Percentiles rank a stretch among this genome's conserved stretches.
Conservation (phyloP, 2,113 vertebrate species). For the Nerophis ophidion region DNA sequence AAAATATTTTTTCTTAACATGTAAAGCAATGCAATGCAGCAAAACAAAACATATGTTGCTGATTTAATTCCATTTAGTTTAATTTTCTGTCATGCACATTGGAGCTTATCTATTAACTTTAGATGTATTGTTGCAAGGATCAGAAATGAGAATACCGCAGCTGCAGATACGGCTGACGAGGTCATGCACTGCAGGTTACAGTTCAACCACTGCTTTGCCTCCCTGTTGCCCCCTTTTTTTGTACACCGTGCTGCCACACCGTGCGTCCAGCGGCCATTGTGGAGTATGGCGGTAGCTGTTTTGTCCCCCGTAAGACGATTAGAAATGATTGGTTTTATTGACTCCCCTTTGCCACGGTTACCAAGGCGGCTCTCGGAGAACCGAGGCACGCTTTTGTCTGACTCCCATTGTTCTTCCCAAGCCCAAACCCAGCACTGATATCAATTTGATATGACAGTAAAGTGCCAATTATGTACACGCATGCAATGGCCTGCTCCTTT, state of each 20-base stretch:
- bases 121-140: neutral
- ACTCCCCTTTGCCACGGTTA: conserved; percentile 67
- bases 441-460: conserved; percentile 76
- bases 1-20: neutral
- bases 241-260: conserved; percentile 25
- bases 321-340: conserved; percentile 77
- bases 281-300: conserved; percentile 53
- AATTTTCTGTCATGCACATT: neutral
- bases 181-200: conserved; percentile 15
- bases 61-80: no score
- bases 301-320: conserved; percentile 67
- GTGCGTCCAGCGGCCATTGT: conserved; percentile 45
- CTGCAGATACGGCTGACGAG: conserved; percentile 20
- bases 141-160: conserved; percentile 11
- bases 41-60: no score
- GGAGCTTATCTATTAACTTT: neutral
- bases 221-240: conserved; percentile 11
- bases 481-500: conserved; percentile 46
- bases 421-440: conserved; percentile 52
- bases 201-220: conserved; percentile 28
- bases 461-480: conserved; percentile 71
- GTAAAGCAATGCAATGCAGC: no score
- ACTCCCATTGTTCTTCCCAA: conserved; percentile 52
- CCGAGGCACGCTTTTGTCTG: conserved; percentile 56
- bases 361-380: conserved; percentile 57